These are phyloP conservation scores for Aegithalos caudatus DNA, from an alignment of 2,113 vertebrate species.

Conservation along the genomic window DNA sequence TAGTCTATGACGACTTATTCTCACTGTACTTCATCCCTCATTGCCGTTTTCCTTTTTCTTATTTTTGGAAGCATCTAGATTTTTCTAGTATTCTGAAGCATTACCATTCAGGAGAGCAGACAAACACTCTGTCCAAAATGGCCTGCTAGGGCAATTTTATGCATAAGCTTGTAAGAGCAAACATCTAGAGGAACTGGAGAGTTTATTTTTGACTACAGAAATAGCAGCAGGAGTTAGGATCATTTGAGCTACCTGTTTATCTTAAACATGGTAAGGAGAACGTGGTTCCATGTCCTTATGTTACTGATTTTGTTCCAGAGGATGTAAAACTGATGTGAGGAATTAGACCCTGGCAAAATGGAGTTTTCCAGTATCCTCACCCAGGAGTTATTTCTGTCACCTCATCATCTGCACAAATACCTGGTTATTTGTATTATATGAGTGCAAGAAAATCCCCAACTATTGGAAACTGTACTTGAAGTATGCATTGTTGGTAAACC, in stretches of 20 bases:
- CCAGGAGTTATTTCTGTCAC: neutral
- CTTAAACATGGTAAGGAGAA: neutral
- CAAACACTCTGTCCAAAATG: neutral
- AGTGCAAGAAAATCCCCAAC: neutral
- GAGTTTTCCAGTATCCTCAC: neutral
- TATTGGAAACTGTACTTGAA: neutral
- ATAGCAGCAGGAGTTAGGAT: neutral
- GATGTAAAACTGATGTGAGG: neutral
- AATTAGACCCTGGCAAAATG: neutral
- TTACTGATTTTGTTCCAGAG: neutral
- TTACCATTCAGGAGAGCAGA: neutral
- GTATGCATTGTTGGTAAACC: neutral
- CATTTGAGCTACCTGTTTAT: neutral
- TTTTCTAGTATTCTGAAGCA: neutral
- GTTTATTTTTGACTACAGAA: neutral
- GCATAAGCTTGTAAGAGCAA: neutral
- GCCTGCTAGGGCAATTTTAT: neutral
- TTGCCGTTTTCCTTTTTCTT: neutral
- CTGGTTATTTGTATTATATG: neutral
- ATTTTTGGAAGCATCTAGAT: neutral
- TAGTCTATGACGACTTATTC: neutral
- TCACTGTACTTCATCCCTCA: neutral
- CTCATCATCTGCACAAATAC: neutral
- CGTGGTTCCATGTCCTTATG: rapidly evolving
- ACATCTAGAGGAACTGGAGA: neutral